Conservation (phyloP, 1,140 invertebrate genomes). For the Aphaenogaster ashmeadi region DNA sequence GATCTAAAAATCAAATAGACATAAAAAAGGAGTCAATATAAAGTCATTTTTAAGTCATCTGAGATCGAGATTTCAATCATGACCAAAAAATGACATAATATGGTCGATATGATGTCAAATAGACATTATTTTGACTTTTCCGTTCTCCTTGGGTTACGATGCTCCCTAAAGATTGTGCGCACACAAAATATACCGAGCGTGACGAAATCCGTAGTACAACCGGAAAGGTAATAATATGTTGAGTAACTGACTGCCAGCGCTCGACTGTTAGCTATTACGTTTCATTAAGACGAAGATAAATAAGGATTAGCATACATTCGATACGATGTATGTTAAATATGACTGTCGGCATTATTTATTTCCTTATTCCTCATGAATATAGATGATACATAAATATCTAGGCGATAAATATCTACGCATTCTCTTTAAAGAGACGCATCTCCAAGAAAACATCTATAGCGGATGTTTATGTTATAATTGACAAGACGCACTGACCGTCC, state of each 20-base stretch:
- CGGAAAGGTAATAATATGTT: not conserved
- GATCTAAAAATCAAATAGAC: too few relatives aligned
- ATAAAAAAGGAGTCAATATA: too few relatives aligned
- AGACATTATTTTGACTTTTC: too few relatives aligned
- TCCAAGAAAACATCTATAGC: not conserved
- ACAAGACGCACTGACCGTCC: constrained; percentile 17
- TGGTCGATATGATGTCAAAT: too few relatives aligned
- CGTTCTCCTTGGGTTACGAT: too few relatives aligned
- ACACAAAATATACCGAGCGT: not conserved
- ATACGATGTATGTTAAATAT: not conserved
- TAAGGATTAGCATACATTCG: not conserved
- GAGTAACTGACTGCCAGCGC: not conserved
- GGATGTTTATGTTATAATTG: not conserved
- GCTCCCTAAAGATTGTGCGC: not conserved
- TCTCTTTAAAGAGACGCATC: not conserved
- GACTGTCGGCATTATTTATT: not conserved
- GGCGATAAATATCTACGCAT: not conserved
- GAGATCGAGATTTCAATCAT: too few relatives aligned
- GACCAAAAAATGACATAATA: too few relatives aligned
- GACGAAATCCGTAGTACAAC: not conserved
- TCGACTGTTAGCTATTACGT: not conserved
- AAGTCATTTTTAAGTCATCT: too few relatives aligned
- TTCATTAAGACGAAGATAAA: not conserved
- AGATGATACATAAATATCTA: constrained; percentile 6
- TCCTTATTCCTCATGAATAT: not conserved